These are phyloP conservation scores for Gastrophryne carolinensis DNA, from an alignment of 2,797 vertebrate species.

Conservation along the genomic window DNA sequence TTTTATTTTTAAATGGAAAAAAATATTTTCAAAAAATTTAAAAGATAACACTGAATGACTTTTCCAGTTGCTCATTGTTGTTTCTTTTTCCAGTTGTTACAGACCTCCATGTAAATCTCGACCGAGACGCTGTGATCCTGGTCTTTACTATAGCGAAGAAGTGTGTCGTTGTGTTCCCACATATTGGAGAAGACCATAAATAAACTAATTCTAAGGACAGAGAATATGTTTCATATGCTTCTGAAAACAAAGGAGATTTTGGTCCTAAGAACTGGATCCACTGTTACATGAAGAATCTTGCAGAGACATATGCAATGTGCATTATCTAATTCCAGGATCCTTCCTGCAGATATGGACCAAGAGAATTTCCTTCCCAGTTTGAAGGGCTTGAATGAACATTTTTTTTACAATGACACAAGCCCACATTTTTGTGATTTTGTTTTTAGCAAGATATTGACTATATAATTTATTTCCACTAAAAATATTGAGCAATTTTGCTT, in stretches of 20 bases:
- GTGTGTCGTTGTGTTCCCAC: constrained; percentile 91
- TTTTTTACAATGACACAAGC: constrained; percentile 68
- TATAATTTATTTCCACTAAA: constrained; percentile 99
- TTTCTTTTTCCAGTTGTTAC: constrained; percentile 76
- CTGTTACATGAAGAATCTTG: constrained; percentile 62
- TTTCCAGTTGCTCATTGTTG: too few relatives aligned
- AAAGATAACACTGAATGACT: too few relatives aligned
- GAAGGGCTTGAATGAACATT: constrained; percentile 69
- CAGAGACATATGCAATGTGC: constrained; percentile 54
- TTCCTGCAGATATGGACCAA: constrained; percentile 56
- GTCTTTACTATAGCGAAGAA: constrained; percentile 88
- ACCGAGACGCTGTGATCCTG: constrained; percentile 79
- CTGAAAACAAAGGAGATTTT: constrained; percentile 57
- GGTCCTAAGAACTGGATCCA: constrained; percentile 59
- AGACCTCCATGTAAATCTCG: constrained; percentile 82
- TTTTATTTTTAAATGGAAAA: too few relatives aligned
- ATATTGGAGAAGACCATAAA: constrained; percentile 85
- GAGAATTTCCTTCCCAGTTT: constrained; percentile 51
- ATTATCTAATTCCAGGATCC: constrained; percentile 58
- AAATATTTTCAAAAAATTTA: too few relatives aligned
- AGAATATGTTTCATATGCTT: constrained; percentile 54
- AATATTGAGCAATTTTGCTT: constrained; percentile 84
- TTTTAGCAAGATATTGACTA: constrained; percentile 86
- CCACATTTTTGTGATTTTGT: constrained; percentile 77
- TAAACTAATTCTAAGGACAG: constrained; percentile 61